phyloP scores from a whole-genome alignment of 2,888 invertebrate species.

The Heliconius ethilla region DNA sequence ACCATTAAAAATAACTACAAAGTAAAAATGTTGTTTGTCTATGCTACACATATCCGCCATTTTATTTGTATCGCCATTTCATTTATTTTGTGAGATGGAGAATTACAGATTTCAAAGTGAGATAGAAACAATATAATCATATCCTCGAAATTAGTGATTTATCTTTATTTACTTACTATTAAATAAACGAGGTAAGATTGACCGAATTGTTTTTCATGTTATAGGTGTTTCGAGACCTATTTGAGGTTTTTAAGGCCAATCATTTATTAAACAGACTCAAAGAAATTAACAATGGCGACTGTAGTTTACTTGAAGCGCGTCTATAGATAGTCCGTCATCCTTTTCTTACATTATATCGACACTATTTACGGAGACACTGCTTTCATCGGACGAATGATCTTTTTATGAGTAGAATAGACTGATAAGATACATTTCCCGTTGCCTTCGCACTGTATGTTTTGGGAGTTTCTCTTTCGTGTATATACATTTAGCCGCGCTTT shows the following conservation, averaged over 20 bases:
- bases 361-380: conserved; percentile 75
- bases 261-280: conserved; percentile 39
- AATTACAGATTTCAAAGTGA: conserved; percentile 75
- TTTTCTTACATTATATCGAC: conserved; percentile 80
- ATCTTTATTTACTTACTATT: conserved; percentile 36
- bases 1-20: conserved; percentile 2
- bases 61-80: conserved; percentile 82
- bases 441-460: conserved; percentile 78
- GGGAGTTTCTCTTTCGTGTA: conserved; percentile 70
- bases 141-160: conserved; percentile 44
- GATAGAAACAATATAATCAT: conserved; percentile 76
- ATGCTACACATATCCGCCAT: conserved; percentile 61
- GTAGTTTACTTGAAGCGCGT: conserved; percentile 72
- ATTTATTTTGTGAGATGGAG: conserved; percentile 79
- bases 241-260: conserved; percentile 15
- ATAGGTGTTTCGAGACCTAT: neutral
- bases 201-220: conserved; percentile 47
- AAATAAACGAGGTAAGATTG: conserved; percentile 44
- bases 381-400: conserved; percentile 76
- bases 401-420: conserved; percentile 78
- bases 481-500: conserved; percentile 73
- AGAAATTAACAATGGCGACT: conserved; percentile 74
- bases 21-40: conserved; percentile 25
- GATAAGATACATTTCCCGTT: conserved; percentile 79
- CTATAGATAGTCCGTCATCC: conserved; percentile 79